A percentile compares a stretch with the other conserved stretches of the same genome.
Conservation (phyloP, 2,888 invertebrate genomes). For the Polietes domitor region DNA sequence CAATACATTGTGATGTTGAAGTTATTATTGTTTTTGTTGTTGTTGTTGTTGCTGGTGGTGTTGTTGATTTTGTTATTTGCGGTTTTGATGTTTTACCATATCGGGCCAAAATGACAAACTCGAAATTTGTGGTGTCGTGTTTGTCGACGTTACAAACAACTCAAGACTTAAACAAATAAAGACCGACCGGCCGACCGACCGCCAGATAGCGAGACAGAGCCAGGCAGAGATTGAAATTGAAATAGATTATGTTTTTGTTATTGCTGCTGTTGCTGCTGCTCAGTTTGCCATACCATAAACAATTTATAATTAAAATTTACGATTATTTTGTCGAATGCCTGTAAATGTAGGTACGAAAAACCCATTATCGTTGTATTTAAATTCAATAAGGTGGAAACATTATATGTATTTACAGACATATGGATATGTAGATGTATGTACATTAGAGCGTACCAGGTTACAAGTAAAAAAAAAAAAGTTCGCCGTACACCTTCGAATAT, state of each 20-base stretch:
- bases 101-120: constrained; percentile 58
- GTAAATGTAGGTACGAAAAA: constrained; percentile 29
- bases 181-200: background rate
- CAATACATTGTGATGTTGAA: background rate
- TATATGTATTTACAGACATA: too few relatives aligned
- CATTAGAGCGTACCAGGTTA: too few relatives aligned
- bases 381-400: background rate
- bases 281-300: constrained; percentile 33
- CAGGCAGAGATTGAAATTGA: constrained; percentile 24
- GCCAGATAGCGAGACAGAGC: too few relatives aligned
- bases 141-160: constrained; percentile 16
- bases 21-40: too few relatives aligned
- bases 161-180: background rate
- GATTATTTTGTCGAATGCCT: constrained; percentile 59
- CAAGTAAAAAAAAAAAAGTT: too few relatives aligned
- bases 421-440: too few relatives aligned
- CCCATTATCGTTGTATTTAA: constrained; percentile 8
- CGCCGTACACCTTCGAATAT: too few relatives aligned
- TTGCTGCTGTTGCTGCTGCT: too few relatives aligned
- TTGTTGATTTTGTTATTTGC: constrained; percentile 35
- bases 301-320: constrained; percentile 60
- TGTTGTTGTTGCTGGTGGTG: too few relatives aligned
- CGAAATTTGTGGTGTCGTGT: constrained; percentile 45
- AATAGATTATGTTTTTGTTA: constrained; percentile 50
- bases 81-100: constrained; percentile 58